Base-by-base conservation (phyloP, 2,888 invertebrate species). In the Apotomis capreana region DNA sequence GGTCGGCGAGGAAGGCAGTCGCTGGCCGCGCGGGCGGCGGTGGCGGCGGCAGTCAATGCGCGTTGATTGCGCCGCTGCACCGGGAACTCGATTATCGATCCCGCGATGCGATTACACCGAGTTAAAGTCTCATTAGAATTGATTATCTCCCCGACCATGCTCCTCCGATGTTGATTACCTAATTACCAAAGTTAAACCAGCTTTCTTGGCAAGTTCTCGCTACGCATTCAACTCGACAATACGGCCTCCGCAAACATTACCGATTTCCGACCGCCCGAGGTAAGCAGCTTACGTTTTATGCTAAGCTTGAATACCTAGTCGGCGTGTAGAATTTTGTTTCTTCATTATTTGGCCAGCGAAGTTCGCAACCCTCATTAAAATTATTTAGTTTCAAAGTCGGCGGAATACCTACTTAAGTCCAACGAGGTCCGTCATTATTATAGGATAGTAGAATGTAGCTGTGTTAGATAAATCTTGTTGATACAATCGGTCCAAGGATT, bases 11-110 rank as follows among this genome's bases (percentile, higher is more conserved):
- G 1, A 26, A 26, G 2, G 26, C 26, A 26, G 55, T 15, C 52
- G 61, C 10, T 26, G 26, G 67, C 37, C 6, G 36, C 9, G 44
- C 12, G 5, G 46, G 26, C 26, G 26, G 26, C 15, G 15, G 15
- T 1, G 15, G 15, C 15, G 15, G 15, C 26, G 70, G 71, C 73
- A 70, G 77, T 84, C 83, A 83, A 85, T 83, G 82, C 74, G 79
- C 78, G 76, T 80, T 84, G 84, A 84, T 84, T 84, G 82, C 82
- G 40, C 40, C 40, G 72, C 74, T 74, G 75, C 68, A 76, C 75
- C 72, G 55, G 15, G 46, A 70, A 74, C 75, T 75, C 68, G 54
- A 75, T 74, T 75, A 74, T 75, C 59, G 74, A 68, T 57, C 51
- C 60, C 64, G 12, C 58, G 64, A 74, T 74, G 68, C 62, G 68